Base-by-base conservation (phyloP, 2,888 invertebrate genomes). In the Clivina fossor region DNA sequence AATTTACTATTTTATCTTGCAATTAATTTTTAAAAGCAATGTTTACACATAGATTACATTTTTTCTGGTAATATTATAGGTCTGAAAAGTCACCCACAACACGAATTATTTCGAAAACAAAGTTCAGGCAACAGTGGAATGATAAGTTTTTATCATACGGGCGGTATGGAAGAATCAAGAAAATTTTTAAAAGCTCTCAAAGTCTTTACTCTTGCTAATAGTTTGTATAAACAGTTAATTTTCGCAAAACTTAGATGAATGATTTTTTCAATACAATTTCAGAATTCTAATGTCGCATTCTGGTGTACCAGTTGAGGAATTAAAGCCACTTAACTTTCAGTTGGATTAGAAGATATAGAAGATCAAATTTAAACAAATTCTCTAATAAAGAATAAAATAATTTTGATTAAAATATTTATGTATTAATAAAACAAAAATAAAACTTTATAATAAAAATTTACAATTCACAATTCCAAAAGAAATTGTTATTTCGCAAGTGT, bases 251-350 rank as follows among this genome's bases (percentile, higher is more conserved):
- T n/a, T n/a, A n/a, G n/a, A n/a, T n/a, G n/a, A n/a, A 9, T 16
- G 13, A 9, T 30, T 8, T 7, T 7, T 7, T 26, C 43, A 56
- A n/a, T n/a, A n/a, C n/a, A n/a, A 65, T 75, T 77, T 26, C 71
- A 91, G 91, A 58, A 86, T 85, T 16, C 72, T 93, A 19, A 98
- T 98, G 98, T 97, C 97, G 0, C 98, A 98, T 69, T 91, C 94
- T 1, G 91, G 92, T 0, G 88, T 97, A 20, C 90, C 94, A 0
- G 80, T 78, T 50, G 84, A 85, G 35, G 85, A 88, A 60, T 77
- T 93, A 59, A 75, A 71, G 19, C 75, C 77, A 58, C 78, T 94
- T 20, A 90, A 91, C 9, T 98, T 20, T 95, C 94, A 0, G 87
- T 96, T 47, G 97, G 97, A 2, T 74, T 97, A 22, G 97, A 98